Evolutionary conservation across 2,888 invertebrate species (phyloP), one percentile per base, ranked within the genome.

Genomic region (Hoplodrina ambigua): DNA sequence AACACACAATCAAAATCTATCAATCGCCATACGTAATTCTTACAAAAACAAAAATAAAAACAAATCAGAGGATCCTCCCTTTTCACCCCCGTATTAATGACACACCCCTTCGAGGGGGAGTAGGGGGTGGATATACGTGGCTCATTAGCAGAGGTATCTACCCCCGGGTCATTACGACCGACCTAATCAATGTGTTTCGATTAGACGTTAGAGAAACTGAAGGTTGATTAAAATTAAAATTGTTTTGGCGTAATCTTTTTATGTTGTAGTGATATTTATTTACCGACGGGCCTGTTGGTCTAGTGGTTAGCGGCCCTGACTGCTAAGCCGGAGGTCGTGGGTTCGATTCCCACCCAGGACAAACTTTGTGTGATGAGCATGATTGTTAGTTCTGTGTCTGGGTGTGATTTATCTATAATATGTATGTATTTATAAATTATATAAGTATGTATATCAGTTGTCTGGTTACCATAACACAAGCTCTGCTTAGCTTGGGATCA

Each of bases 141-240:
- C 87, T 91, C 92, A 92, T 92, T 92, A 91, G 86, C 78, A 87
- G 74, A 67, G 83, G 78, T 81, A 68, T 73, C 83, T 85, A 77
- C 89, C 91, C 87, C 87, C 85, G 86, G 82, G 86, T 86, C 86
- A 87, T 89, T 89, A 88, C 85, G 55, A 69, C 63, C 66, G 63
- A 37, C 72, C 78, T 92, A 92, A 94, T 94, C 93, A 93, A 93
- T 94, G 94, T 89, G 88, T 92, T 92, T 91, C 93, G 92, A 93
- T 94, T 94, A 92, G 88, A 74, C 62, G 71, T 73, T 81, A 78
- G 41, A 15, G 83, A 82, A 85, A 76, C 82, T 80, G 37, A 68
- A 77, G 70, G 75, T 85, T 90, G 89, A 90, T 91, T 90, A 92
- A 91, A 88, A 87, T 46, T 46, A 17, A 46, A 46, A 46, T 76